Base-by-base conservation (phyloP, 2,113 vertebrate genomes). In the Callaeas wilsoni region DNA sequence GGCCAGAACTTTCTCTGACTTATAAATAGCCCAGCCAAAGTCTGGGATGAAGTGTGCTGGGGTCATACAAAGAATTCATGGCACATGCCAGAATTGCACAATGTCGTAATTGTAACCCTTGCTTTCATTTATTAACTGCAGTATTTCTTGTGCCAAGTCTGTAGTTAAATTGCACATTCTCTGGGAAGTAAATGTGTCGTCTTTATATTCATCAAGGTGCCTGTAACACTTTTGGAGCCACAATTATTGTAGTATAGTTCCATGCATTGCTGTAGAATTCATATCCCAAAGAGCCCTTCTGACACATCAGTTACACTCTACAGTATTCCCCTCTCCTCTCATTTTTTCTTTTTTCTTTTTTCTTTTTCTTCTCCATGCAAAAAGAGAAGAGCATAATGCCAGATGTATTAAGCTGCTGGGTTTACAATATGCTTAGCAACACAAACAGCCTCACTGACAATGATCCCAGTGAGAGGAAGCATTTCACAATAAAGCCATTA, bases 1-100 rank as follows among this genome's bases (percentile, higher is more conserved):
- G 39, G 50, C 16, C 67, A 79, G 75, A 89, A 71, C 46, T 85
- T 95, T 93, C 70, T 76, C 70, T 94, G 67, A 76, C 62, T 84
- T 94, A 69, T 62, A 91, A 95, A 87, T 65, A 89, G 33, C 42
- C 30, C 49, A 93, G 59, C 50, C 50, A 93, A 94, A 91, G 37
- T 83, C 89, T 85, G 42, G 22, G 53, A 73, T 94, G 74, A 93
- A 96, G 57, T 89, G 70, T 87, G 73, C 27, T 94, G 62, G 78
- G 91, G 93, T 95, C 93, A 82, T 30, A 27, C 46, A 94, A 95
- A 96, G 55, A 93, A 91, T 90, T 88, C 53, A 32, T 50, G 50
- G 55, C 57, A 65, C 75, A 92, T 44, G 77, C 73, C 84, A 96
- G 73, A 91, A 84, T 87, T 94, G 62, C 80, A 87, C 68, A 94